Evolutionary conservation across 2,797 vertebrate species (phyloP).

Genomic region (Ptychobarbus kaznakovi): DNA sequence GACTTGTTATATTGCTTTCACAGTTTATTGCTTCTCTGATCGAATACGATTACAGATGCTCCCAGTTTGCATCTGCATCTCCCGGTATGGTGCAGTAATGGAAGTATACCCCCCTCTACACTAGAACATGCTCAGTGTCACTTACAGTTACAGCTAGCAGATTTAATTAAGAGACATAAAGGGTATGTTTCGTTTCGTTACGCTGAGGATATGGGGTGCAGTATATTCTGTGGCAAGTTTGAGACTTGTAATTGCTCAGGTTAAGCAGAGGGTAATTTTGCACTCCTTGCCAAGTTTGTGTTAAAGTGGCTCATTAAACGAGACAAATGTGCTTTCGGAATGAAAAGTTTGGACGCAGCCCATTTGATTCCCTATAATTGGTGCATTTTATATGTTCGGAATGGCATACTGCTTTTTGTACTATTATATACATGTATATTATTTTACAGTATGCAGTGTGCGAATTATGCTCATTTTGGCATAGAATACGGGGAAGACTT

Average conservation of each 20-base stretch:
- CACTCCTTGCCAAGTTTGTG: slow-evolving; percentile 29
- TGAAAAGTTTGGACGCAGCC: slow-evolving; percentile 6
- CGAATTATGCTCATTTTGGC: not conserved
- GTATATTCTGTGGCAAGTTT: slow-evolving; percentile 15
- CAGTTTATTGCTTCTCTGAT: slow-evolving; percentile 47
- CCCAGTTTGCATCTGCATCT: slow-evolving; percentile 24
- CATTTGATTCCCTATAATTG: slow-evolving; percentile 17
- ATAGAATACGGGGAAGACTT: not conserved
- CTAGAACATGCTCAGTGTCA: slow-evolving; percentile 31
- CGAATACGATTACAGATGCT: slow-evolving; percentile 36
- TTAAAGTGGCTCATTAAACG: slow-evolving; percentile 25
- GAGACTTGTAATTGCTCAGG: slow-evolving; percentile 26
- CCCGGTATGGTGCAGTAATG: slow-evolving; percentile 14
- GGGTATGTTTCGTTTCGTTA: slow-evolving; percentile 15
- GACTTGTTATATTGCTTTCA: slow-evolving; percentile 44
- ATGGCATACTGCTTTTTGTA: not conserved
- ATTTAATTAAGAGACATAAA: slow-evolving; percentile 43
- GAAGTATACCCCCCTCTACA: slow-evolving; percentile 24
- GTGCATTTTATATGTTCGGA: not conserved
- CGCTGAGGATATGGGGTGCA: not conserved
- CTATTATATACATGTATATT: not conserved
- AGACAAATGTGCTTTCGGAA: slow-evolving; percentile 21
- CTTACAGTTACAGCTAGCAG: slow-evolving; percentile 33
- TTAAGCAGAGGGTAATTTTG: slow-evolving; percentile 40
- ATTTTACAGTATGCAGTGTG: not conserved